Percentiles rank a stretch among this genome's conserved stretches.
phyloP scores from a whole-genome alignment of 2,797 vertebrate species.

The Lacerta agilis region DNA sequence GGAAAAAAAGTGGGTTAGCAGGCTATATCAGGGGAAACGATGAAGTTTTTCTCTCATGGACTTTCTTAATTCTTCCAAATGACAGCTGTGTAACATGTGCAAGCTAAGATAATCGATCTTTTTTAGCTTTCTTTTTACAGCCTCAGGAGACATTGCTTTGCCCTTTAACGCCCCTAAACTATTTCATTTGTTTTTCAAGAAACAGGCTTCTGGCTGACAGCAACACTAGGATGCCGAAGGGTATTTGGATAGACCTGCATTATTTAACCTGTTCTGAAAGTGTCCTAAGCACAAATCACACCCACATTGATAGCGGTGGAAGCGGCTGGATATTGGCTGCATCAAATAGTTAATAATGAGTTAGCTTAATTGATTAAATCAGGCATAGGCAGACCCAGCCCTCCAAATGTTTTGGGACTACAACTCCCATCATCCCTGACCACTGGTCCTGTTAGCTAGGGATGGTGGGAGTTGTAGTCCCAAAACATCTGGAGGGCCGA shows the following conservation, averaged over 20 bases:
- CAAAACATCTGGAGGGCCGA: no score
- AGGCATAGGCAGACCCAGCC: no score
- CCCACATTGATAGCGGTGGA: background rate
- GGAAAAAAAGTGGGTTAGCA: conserved; percentile 45
- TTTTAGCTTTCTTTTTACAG: background rate
- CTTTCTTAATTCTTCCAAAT: conserved; percentile 41
- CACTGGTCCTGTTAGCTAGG: no score
- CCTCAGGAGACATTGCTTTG: conserved; percentile 7
- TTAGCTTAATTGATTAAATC: background rate
- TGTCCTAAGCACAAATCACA: background rate
- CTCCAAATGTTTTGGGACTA: no score
- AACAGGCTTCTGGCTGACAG: conserved; percentile 29
- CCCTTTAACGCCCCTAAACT: conserved; percentile 17
- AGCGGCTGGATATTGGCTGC: background rate
- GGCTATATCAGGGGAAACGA: conserved; percentile 49
- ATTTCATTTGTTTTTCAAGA: background rate
- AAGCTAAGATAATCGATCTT: conserved; percentile 8
- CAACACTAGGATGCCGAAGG: background rate
- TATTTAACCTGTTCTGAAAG: background rate
- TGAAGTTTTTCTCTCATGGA: conserved; percentile 41
- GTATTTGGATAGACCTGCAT: background rate
- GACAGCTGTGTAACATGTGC: conserved; percentile 45
- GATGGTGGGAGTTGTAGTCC: no score
- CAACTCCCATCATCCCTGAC: no score
- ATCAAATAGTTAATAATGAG: background rate